Conservation (phyloP, 2,888 invertebrate genomes). For the Lycophotia porphyrea region DNA sequence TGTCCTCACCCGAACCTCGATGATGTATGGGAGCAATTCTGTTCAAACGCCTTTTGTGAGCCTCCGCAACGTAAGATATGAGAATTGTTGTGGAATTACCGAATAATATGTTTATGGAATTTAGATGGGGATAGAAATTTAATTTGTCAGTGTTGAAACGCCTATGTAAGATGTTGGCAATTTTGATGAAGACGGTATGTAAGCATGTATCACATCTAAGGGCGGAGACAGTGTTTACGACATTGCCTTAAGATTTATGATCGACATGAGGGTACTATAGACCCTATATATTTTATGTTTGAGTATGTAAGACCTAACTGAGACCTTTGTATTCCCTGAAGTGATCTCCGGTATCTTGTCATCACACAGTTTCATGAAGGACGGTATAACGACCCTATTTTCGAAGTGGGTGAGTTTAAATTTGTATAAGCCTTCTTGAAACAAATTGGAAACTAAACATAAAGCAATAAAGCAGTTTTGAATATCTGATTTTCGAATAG, state of each 20-base stretch:
- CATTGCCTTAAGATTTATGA: conserved; percentile 24
- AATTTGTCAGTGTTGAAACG: conserved; percentile 55
- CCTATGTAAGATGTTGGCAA: conserved; percentile 31
- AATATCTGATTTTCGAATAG: conserved; percentile 4
- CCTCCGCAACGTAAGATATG: conserved; percentile 58
- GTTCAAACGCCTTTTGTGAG: conserved; percentile 70
- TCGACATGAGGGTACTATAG: conserved; percentile 20
- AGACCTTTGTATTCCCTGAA: conserved; percentile 43
- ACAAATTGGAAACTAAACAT: conserved; percentile 21
- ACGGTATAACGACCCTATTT: conserved; percentile 31
- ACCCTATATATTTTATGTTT: conserved; percentile 30
- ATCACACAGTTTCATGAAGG: conserved; percentile 41
- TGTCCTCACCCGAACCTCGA: conserved; percentile 41
- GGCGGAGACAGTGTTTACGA: conserved; percentile 26
- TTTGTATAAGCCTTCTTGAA: conserved; percentile 23
- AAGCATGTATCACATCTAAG: conserved; percentile 4
- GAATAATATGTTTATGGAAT: conserved; percentile 62
- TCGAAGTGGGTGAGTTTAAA: conserved; percentile 14
- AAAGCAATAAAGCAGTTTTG: background rate
- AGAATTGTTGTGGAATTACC: conserved; percentile 70
- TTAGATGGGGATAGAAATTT: conserved; percentile 60
- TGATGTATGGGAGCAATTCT: conserved; percentile 75
- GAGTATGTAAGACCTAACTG: conserved; percentile 38
- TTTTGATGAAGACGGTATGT: conserved; percentile 38
- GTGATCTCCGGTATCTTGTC: conserved; percentile 47